Base-by-base conservation (phyloP, 2,797 vertebrate genomes). In the Macrochelys suwanniensis region DNA sequence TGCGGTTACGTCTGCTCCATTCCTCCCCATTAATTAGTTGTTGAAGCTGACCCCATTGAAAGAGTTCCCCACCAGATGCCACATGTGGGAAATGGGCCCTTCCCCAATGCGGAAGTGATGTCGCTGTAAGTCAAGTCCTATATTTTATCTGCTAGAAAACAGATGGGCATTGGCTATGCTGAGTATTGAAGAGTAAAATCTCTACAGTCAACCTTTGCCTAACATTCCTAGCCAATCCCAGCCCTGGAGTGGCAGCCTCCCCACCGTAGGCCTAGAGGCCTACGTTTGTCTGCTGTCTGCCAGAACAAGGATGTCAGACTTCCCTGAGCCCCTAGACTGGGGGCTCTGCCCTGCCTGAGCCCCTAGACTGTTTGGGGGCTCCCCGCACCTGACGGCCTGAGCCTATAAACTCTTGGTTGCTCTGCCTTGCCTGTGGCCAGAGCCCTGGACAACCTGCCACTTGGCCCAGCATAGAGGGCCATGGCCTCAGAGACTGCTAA, bases 1-100 rank as follows among this genome's bases (percentile, higher is more conserved):
- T 50, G 71, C 2, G 15, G 25, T 7, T 56, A 5, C 28, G 80
- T n/a, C 49, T 3, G 23, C 25, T 37, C 0, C 12, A 49, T 16
- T 71, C 31, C 54, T 23, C 31, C 42, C 31, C 50, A 47, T 28
- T 28, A 1, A 59, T 61, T n/a, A n/a, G 49, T 19, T 78, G 26
- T 10, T 31, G 45, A 50, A 10, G 17, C 51, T n/a, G 78, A 78
- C 57, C 21, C 37, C 76, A 33, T 37, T 21, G 45, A 82, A 54
- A 28, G 54, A 19, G 23, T n/a, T 50, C 56, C 49, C 49, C 25
- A 51, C 50, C 28, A 45, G 10, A 17, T 21, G 47, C 28, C 77
- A 78, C 53, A 23, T 31, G 33, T 15, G 19, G 17, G 31, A 25
- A 5, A 71, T 19, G 6, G n/a, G 53, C 28, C n/a, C n/a, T 17